Base-by-base conservation (phyloP, 2,797 vertebrate species). In the Serranus cabrilla region DNA sequence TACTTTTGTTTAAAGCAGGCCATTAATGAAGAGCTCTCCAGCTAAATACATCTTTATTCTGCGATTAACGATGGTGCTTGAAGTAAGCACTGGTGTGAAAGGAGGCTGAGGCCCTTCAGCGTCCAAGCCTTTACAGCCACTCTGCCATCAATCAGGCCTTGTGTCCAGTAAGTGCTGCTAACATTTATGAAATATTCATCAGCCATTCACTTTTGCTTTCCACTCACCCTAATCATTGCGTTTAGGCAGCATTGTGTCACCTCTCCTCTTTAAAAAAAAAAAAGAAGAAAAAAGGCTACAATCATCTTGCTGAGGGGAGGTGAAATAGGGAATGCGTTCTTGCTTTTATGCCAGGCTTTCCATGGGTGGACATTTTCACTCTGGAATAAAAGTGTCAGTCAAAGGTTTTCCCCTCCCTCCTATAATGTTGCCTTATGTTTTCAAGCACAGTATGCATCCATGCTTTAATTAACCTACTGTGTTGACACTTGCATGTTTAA, bases 161-260 rank as follows among this genome's bases (percentile, higher is more conserved):
- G 91, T 93, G 95, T 96, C 95, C 96, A 94, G 96, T 98, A 99
- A 98, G 96, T 99, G 98, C 95, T 95, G 95, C 96, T 96, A 97
- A 96, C 96, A 97, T 97, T 97, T 98, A 99, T 99, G 97, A 99
- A 99, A 99, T 98, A 99, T 99, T 99, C 98, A 99, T 98, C 96
- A 96, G 88, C 95, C 96, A 96, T 97, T 97, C 95, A 95, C 95
- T 97, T 98, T 95, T 97, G 96, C 96, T 97, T 96, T 96, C 95
- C 95, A 95, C 95, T 95, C 85, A 93, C 95, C 94, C 95, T 98
- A 97, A 98, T 97, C 96, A 97, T 97, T 96, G 96, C 95, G 95
- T 97, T 97, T 96, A 96, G 94, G 96, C 95, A 93, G 80, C 82
- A 90, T 89, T 91, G 86, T 91, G 91, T 93, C 83, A 86, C 84